Conservation (phyloP, 2,113 vertebrate genomes). For the Gobiocypris rarus region DNA sequence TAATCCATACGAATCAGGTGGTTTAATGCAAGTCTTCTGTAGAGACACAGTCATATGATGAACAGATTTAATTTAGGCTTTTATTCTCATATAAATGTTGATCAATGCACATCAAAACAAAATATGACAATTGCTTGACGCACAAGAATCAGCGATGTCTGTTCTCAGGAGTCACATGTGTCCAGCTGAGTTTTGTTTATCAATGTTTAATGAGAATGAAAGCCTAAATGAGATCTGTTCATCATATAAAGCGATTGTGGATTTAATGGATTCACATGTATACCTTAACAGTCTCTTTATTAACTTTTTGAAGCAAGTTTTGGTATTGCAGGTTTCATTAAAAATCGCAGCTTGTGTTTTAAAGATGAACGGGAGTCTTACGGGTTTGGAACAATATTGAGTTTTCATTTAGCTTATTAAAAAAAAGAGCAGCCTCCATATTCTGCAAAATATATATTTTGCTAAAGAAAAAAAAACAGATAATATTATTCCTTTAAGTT, state of each 20-base stretch:
- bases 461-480: too few species aligned
- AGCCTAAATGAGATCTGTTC: too few species aligned
- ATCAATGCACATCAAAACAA: background rate
- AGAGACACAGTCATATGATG: too few species aligned
- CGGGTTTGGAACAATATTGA: background rate
- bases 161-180: too few species aligned
- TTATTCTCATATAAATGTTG: background rate
- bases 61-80: background rate
- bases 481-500: background rate
- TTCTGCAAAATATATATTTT: background rate
- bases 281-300: background rate
- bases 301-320: background rate
- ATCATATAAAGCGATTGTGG: background rate
- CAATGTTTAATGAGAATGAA: background rate
- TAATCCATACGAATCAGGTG: too few species aligned
- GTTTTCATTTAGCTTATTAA: background rate
- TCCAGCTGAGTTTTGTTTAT: background rate
- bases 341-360: background rate
- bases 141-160: background rate
- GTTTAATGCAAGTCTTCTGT: too few species aligned
- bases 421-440: background rate
- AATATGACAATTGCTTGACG: background rate
- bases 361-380: background rate
- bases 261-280: background rate
- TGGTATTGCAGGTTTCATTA: background rate